Conservation (phyloP, 2,113 vertebrate species). For the Vidua macroura region DNA sequence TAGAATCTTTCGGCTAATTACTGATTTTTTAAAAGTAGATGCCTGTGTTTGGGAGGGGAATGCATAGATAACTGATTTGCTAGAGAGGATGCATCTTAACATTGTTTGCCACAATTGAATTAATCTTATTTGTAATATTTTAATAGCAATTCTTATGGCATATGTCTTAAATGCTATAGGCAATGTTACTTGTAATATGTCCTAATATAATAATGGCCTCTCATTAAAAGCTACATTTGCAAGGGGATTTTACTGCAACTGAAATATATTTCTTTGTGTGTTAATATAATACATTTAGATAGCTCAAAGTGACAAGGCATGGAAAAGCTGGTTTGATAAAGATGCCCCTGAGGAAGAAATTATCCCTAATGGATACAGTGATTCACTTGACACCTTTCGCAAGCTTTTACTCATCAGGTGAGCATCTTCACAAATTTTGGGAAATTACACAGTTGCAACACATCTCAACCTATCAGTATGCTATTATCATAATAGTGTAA, state of each 20-base stretch:
- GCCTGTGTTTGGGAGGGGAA: neutral
- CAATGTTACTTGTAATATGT: neutral
- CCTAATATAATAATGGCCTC: neutral
- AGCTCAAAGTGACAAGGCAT: conserved; percentile 68
- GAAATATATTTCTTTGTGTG: neutral
- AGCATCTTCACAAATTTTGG: neutral
- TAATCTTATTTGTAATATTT: neutral
- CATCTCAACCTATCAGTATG: neutral
- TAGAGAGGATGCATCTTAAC: neutral
- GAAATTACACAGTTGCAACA: neutral
- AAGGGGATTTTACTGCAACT: neutral
- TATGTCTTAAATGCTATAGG: neutral
- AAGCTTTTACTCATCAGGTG: conserved; percentile 79
- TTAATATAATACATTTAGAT: conserved; percentile 59
- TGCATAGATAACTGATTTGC: neutral
- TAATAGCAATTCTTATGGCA: neutral
- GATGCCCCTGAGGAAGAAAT: conserved; percentile 76
- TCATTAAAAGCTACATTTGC: neutral
- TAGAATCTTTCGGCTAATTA: neutral
- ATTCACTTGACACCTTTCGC: conserved; percentile 71
- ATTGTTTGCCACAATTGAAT: neutral
- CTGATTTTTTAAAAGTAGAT: neutral
- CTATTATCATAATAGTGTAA: neutral
- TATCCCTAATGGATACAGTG: conserved; percentile 76
- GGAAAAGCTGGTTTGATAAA: conserved; percentile 78